These are phyloP conservation scores for Myoxocephalus aenaeus DNA, from an alignment of 2,797 vertebrate species.

Conservation along the genomic window DNA sequence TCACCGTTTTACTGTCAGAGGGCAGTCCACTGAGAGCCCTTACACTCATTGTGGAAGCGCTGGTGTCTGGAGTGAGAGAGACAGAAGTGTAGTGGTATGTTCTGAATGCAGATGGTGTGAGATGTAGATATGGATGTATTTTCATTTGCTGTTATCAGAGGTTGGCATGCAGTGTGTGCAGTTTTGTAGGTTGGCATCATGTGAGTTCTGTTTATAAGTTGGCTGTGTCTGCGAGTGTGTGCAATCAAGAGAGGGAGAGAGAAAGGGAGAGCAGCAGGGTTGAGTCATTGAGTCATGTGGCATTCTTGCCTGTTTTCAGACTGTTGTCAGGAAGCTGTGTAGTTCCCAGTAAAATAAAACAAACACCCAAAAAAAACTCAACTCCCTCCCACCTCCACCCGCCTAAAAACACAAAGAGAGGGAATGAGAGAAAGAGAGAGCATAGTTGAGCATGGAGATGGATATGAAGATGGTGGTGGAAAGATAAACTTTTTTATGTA, in stretches of 20 bases:
- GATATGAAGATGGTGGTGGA: slow-evolving; percentile 11
- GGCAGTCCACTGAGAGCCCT: slow-evolving; percentile 81
- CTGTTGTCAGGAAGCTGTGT: slow-evolving; percentile 84
- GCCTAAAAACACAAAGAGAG: slow-evolving; percentile 51
- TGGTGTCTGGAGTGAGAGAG: slow-evolving; percentile 74
- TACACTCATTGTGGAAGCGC: slow-evolving; percentile 80
- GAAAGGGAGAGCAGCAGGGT: slow-evolving; percentile 64
- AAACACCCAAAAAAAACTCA: slow-evolving; percentile 58
- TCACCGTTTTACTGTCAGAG: slow-evolving; percentile 89
- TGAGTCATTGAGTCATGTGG: slow-evolving; percentile 81
- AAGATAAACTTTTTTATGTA: background rate
- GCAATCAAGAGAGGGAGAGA: slow-evolving; percentile 53
- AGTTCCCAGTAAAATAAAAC: slow-evolving; percentile 76
- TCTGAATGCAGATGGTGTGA: slow-evolving; percentile 67
- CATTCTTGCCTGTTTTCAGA: slow-evolving; percentile 83
- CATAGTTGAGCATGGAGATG: background rate
- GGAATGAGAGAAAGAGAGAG: slow-evolving; percentile 14
- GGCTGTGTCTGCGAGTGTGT: slow-evolving; percentile 31
- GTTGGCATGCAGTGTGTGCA: slow-evolving; percentile 66
- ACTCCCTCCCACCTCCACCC: slow-evolving; percentile 25
- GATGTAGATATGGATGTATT: slow-evolving; percentile 70
- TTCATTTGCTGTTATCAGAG: slow-evolving; percentile 71
- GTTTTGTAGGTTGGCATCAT: slow-evolving; percentile 68
- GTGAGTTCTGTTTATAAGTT: slow-evolving; percentile 73
- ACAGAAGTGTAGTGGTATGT: slow-evolving; percentile 65